These are phyloP conservation scores for Tetraodon nigroviridis DNA, from an alignment of 2,113 vertebrate species.

Conservation along the genomic window DNA sequence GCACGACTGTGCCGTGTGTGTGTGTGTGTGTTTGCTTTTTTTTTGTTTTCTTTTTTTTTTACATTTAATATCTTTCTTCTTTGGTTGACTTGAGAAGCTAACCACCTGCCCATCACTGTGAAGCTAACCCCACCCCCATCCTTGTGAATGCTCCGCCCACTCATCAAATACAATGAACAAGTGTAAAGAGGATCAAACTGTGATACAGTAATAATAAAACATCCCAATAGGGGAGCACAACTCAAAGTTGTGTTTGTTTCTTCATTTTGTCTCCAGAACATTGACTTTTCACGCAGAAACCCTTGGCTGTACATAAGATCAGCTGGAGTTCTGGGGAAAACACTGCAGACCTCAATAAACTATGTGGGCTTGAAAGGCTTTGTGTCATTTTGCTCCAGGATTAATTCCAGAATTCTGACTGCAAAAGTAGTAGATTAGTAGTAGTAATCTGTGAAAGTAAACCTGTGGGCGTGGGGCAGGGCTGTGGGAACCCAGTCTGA, in stretches of 20 bases:
- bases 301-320: no score
- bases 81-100: constrained; percentile 60
- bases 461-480: no score
- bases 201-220: constrained; percentile 75
- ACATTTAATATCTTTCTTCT: constrained; percentile 14
- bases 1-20: constrained; percentile 23
- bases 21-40: constrained; percentile 22
- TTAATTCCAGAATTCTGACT: no score
- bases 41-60: constrained; percentile 18
- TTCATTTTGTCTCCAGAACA: constrained; percentile 11
- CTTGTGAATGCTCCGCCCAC: constrained; percentile 73
- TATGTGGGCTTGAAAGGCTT: no score
- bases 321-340: no score
- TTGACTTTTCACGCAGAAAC: no score
- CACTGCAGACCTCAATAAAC: no score
- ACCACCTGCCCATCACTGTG: constrained; percentile 77
- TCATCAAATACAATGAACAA: constrained; percentile 71
- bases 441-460: no score
- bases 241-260: constrained; percentile 37
- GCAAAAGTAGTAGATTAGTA: no score
- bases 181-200: constrained; percentile 70
- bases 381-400: no score
- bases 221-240: constrained; percentile 75
- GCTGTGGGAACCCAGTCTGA: no score
- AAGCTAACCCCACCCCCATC: constrained; percentile 67